Conservation (phyloP, 2,888 invertebrate species). For the Tipula unca region DNA sequence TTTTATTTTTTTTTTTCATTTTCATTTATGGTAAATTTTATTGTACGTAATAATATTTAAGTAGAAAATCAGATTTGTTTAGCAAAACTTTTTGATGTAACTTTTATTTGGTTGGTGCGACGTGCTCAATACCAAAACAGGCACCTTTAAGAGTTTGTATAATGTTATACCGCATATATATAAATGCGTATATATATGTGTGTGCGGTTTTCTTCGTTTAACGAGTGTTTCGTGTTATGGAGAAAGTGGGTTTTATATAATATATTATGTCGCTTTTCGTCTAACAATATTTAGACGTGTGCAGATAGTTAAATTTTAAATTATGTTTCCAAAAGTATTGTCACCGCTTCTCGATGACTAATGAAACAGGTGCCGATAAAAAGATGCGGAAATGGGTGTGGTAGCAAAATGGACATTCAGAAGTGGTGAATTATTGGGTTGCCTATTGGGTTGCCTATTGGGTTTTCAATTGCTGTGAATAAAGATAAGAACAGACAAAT, state of each 20-base stretch:
- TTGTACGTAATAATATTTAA: constrained; percentile 14
- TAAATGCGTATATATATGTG: no score
- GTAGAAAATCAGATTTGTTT: constrained; percentile 8
- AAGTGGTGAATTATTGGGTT: no score
- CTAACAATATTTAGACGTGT: neutral
- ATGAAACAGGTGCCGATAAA: no score
- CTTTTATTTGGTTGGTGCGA: neutral
- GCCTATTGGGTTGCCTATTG: no score
- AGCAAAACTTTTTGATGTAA: neutral
- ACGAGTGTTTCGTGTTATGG: neutral
- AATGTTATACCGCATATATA: neutral
- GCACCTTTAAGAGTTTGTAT: neutral
- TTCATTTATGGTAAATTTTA: neutral
- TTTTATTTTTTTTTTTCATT: constrained; percentile 22
- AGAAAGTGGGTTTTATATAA: neutral
- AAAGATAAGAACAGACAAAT: no score
- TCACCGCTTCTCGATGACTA: no score
- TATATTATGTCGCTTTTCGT: neutral
- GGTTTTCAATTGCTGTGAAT: no score
- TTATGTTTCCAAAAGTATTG: neutral
- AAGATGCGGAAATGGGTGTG: no score
- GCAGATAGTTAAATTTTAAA: neutral
- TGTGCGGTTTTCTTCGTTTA: neutral
- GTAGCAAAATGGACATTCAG: no score
- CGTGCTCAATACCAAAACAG: neutral